Evolutionary conservation across 2,797 vertebrate species (phyloP).

Genomic region (Tragelaphus eurycerus): DNA sequence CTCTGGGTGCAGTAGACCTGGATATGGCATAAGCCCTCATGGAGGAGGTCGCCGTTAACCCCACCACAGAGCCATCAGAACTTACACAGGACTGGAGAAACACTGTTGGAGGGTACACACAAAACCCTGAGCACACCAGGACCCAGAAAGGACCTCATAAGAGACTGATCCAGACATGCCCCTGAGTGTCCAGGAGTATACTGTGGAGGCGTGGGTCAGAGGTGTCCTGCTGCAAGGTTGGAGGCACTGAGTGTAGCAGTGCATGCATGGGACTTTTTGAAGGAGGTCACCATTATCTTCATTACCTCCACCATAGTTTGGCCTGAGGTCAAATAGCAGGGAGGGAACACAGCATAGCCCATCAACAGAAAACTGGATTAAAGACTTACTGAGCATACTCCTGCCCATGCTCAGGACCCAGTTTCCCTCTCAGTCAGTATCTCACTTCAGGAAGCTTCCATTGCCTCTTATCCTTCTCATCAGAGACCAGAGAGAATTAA

Average conservation of each 20-base stretch:
- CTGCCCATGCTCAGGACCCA: background rate
- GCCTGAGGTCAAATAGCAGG: background rate
- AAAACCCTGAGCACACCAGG: background rate
- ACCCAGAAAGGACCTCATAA: background rate
- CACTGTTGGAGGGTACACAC: background rate
- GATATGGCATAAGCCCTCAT: background rate
- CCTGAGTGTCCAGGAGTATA: background rate
- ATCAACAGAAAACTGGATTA: background rate
- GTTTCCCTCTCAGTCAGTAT: background rate
- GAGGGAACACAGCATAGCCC: background rate
- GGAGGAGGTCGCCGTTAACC: background rate
- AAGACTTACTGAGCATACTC: background rate
- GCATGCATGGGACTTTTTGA: background rate
- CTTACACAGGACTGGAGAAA: background rate
- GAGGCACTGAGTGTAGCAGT: background rate
- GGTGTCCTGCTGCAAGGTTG: background rate
- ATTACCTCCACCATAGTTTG: background rate
- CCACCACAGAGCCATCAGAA: background rate
- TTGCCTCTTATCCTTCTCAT: background rate
- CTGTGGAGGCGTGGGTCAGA: accelerated
- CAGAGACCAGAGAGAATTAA: background rate
- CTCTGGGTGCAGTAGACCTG: background rate
- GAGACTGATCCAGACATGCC: background rate
- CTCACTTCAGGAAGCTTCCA: background rate
- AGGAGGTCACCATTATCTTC: background rate